These are phyloP conservation scores for Eulemur albifrons DNA, from an alignment of 2,797 vertebrate species.

Conservation along the genomic window DNA sequence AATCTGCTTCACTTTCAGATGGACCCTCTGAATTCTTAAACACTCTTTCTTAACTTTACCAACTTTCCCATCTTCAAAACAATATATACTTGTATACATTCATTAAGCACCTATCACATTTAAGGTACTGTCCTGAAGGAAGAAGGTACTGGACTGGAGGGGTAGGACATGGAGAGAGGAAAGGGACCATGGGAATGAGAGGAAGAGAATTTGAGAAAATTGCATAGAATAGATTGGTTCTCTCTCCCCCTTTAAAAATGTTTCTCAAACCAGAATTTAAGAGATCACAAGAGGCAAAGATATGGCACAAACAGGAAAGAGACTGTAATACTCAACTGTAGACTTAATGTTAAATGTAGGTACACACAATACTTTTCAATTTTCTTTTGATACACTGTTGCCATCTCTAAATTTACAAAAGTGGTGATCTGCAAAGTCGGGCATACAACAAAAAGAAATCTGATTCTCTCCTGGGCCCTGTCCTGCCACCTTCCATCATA, in stretches of 20 bases:
- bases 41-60: neutral
- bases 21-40: neutral
- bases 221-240: neutral
- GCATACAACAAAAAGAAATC: neutral
- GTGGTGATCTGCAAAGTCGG: neutral
- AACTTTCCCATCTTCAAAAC: constrained; percentile 7
- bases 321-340: neutral
- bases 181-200: neutral
- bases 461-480: neutral
- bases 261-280: constrained; percentile 41
- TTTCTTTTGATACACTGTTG: neutral
- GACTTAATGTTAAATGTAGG: neutral
- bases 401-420: constrained; percentile 12
- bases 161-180: neutral
- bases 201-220: constrained; percentile 27
- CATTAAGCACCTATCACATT: neutral
- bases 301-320: neutral
- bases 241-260: neutral
- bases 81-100: neutral
- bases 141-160: neutral
- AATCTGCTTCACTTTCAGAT: neutral
- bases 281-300: neutral
- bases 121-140: neutral
- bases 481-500: neutral
- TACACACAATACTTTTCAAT: neutral